A percentile compares a stretch with the other conserved stretches of the same genome.
These are phyloP conservation scores for Oithona nana DNA, from an alignment of 2,888 invertebrate genomes.

Conservation along the genomic window DNA sequence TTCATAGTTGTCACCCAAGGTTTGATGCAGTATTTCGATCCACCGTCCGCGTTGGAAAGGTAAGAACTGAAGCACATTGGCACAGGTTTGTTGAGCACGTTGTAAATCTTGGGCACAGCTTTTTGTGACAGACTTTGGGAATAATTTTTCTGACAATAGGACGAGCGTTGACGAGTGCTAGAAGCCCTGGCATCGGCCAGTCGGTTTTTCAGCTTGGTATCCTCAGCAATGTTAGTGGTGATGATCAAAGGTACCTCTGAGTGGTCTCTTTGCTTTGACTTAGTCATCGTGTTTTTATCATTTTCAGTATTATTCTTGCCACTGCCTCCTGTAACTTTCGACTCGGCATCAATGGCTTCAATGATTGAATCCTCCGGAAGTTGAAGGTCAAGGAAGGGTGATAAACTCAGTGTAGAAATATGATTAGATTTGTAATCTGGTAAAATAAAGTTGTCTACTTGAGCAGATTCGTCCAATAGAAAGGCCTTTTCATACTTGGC, in stretches of 20 bases:
- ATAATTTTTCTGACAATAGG: neutral
- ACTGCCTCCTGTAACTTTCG: too few species aligned
- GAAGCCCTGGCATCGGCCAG: neutral
- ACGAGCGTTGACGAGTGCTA: neutral
- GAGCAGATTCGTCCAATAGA: neutral
- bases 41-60: constrained; percentile 25
- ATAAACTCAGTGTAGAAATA: neutral
- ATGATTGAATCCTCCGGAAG: neutral
- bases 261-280: too few species aligned
- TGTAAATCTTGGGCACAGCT: neutral
- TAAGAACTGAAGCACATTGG: constrained; percentile 7
- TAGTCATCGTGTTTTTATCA: too few species aligned
- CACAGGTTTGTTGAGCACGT: neutral
- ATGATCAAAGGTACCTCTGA: too few species aligned
- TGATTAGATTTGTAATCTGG: neutral
- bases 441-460: neutral
- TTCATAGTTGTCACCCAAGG: constrained; percentile 70
- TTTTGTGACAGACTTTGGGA: neutral
- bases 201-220: neutral
- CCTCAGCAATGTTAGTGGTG: neutral
- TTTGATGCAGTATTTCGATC: constrained; percentile 11
- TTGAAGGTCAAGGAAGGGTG: neutral
- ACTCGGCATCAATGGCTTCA: neutral
- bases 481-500: constrained; percentile 10
- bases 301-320: too few species aligned